Evolutionary conservation across 2,888 invertebrate species (phyloP).

Genomic region (Dryobota labecula): DNA sequence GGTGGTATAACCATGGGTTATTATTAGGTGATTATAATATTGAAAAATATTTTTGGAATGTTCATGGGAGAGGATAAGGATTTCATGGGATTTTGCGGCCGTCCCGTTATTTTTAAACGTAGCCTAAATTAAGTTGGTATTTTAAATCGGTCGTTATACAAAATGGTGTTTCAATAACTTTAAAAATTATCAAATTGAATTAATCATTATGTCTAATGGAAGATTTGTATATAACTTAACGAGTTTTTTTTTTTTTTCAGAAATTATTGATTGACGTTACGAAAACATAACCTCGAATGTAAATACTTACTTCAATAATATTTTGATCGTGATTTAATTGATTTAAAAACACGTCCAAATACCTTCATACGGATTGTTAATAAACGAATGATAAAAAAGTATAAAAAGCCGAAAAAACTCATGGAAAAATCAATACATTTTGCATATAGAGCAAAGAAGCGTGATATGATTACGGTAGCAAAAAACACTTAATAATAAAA

Average conservation of each 20-base stretch:
- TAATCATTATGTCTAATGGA: neutral
- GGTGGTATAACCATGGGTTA: conserved; percentile 73
- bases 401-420: conserved; percentile 73
- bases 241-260: neutral
- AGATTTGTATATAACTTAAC: conserved; percentile 7
- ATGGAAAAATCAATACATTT: conserved; percentile 50
- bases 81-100: conserved; percentile 41
- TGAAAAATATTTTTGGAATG: conserved; percentile 50
- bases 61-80: conserved; percentile 51
- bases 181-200: conserved; percentile 4
- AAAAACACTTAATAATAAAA: conserved; percentile 67
- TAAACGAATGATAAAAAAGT: conserved; percentile 62
- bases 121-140: conserved; percentile 8
- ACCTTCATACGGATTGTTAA: neutral
- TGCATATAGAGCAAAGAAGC: conserved; percentile 46
- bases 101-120: conserved; percentile 20
- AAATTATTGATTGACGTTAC: neutral
- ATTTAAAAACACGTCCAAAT: conserved; percentile 20
- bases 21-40: conserved; percentile 73
- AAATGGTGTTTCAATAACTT: neutral
- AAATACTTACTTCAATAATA: neutral
- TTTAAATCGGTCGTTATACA: neutral
- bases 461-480: conserved; percentile 65
- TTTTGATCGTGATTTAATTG: neutral
- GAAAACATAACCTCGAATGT: conserved; percentile 9